Evolutionary conservation across 2,888 invertebrate genomes (phyloP).

Genomic region (Andrena trimmerana): DNA sequence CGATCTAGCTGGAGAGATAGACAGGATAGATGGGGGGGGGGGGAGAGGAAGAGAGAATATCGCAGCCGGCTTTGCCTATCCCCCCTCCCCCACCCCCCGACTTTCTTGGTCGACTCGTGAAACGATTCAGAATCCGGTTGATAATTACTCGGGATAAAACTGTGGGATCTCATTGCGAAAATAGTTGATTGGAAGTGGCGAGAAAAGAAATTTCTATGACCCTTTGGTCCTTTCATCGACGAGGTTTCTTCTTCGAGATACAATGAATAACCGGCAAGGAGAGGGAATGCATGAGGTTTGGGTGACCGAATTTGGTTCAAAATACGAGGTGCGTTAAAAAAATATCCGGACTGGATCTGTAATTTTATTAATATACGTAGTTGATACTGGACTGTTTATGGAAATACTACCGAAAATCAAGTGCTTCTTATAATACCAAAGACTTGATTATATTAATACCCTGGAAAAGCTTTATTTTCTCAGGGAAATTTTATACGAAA

Average conservation of each 20-base stretch:
- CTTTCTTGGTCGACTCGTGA: neutral
- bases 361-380: too few species aligned
- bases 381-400: too few species aligned
- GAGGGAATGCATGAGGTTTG: too few species aligned
- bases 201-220: conserved; percentile 13
- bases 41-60: neutral
- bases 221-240: neutral
- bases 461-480: too few species aligned
- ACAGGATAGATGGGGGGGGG: conserved; percentile 23
- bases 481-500: too few species aligned
- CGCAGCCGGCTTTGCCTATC: neutral
- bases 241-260: neutral
- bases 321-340: too few species aligned
- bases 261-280: neutral
- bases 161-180: neutral
- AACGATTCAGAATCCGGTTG: conserved; percentile 39
- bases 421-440: too few species aligned
- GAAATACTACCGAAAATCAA: too few species aligned
- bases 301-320: too few species aligned
- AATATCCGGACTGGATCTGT: too few species aligned
- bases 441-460: too few species aligned
- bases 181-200: conserved; percentile 25
- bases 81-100: neutral
- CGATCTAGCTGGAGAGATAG: conserved; percentile 25
- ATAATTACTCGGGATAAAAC: conserved; percentile 52